phyloP scores from a whole-genome alignment of 35 echinoderm and acorn worm genomes.

The Ptychodera flava region DNA sequence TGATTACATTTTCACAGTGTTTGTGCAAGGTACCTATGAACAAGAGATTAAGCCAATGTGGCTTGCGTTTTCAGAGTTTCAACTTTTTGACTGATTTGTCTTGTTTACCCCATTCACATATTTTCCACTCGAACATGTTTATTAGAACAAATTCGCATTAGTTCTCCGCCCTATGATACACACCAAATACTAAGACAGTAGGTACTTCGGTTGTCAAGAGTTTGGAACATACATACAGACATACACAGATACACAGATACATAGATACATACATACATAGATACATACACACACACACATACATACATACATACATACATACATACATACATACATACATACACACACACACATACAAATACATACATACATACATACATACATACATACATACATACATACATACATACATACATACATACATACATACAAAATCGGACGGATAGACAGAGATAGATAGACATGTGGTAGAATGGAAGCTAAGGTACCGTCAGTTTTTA shows the following conservation, averaged over 20 bases:
- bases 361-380: not conserved
- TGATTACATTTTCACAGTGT: too few relatives aligned
- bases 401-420: constrained; percentile 2
- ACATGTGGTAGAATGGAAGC: not conserved
- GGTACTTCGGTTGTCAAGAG: too few relatives aligned
- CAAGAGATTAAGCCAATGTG: too few relatives aligned
- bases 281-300: not conserved
- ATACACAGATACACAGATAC: not conserved
- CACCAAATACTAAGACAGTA: too few relatives aligned
- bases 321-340: not conserved
- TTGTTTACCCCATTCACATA: too few relatives aligned
- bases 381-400: constrained; percentile 2
- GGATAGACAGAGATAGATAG: too few relatives aligned
- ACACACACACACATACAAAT: not conserved
- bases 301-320: not conserved
- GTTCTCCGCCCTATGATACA: too few relatives aligned
- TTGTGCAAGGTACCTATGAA: too few relatives aligned
- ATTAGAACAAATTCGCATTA: too few relatives aligned
- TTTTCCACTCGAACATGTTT: too few relatives aligned
- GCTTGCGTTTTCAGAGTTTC: too few relatives aligned
- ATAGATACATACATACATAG: not conserved
- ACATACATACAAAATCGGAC: not conserved
- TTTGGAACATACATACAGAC: not conserved
- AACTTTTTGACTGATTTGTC: too few relatives aligned
- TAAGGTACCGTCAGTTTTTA: not conserved